Evolutionary conservation across 2,888 invertebrate species (phyloP).

Genomic region (Artemia sp.): DNA sequence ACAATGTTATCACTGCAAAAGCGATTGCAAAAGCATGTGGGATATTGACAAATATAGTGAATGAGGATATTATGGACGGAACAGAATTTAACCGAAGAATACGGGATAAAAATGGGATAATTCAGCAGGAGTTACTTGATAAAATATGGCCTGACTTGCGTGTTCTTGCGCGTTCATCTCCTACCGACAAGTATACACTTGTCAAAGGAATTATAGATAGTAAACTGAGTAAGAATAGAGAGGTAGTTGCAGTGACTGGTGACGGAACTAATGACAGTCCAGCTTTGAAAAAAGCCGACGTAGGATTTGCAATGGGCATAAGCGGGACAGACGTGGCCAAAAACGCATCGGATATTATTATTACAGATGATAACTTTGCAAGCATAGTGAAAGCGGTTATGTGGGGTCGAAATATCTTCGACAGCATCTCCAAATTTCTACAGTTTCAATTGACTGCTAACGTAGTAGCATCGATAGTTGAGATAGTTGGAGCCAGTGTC

Average conservation of each 20-base stretch:
- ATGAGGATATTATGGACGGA: conserved; percentile 41
- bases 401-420: conserved; percentile 47
- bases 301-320: conserved; percentile 44
- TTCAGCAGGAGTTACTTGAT: conserved; percentile 38
- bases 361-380: conserved; percentile 44
- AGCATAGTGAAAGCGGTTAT: conserved; percentile 44
- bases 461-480: conserved; percentile 41
- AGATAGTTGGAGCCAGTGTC: conserved; percentile 38
- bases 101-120: conserved; percentile 34
- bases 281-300: conserved; percentile 41
- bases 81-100: conserved; percentile 41
- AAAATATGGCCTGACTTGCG: conserved; percentile 40
- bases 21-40: conserved; percentile 44
- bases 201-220: conserved; percentile 44
- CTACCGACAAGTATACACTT: conserved; percentile 41
- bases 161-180: conserved; percentile 42
- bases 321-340: conserved; percentile 48
- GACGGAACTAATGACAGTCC: conserved; percentile 45
- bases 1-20: conserved; percentile 44
- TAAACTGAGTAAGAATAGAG: conserved; percentile 35
- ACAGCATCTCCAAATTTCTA: conserved; percentile 43
- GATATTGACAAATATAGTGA: conserved; percentile 38
- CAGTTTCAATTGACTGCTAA: conserved; percentile 46
- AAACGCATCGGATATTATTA: conserved; percentile 44
- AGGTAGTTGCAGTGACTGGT: conserved; percentile 44